phyloP scores from a whole-genome alignment of 2,797 vertebrate genomes.

The Molossus alvarezi region DNA sequence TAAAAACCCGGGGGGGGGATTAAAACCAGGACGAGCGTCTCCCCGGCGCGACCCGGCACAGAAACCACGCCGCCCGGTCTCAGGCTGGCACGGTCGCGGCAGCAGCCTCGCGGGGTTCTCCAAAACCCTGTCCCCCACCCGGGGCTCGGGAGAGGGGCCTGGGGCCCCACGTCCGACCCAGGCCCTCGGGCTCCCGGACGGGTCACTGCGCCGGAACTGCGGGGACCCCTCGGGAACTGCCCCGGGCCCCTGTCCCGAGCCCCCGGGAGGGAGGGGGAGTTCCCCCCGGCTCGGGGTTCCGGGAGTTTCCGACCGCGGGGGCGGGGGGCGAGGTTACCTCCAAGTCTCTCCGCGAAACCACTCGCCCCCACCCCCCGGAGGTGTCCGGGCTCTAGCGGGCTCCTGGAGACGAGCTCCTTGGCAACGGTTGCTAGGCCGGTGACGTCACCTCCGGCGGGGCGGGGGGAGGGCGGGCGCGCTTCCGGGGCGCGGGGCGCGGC shows the following conservation, averaged over 20 bases:
- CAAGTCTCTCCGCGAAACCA: constrained; percentile 78
- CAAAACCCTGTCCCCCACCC: not conserved
- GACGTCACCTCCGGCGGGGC: constrained; percentile 84
- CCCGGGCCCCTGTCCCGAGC: too few species aligned
- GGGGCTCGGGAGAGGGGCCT: not conserved
- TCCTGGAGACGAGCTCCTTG: constrained; percentile 75
- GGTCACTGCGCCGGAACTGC: not conserved
- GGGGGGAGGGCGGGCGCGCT: not conserved
- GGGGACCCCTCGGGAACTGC: not conserved
- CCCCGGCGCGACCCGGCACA: constrained; percentile 50
- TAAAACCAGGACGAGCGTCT: constrained; percentile 77
- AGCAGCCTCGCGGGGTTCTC: constrained; percentile 27
- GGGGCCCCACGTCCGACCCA: not conserved
- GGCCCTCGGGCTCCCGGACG: not conserved
- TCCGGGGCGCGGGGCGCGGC: not conserved
- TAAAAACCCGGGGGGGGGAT: constrained; percentile 47
- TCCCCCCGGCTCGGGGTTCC: not conserved
- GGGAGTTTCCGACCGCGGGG: constrained; percentile 65
- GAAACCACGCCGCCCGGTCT: not conserved
- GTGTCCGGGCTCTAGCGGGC: constrained; percentile 35
- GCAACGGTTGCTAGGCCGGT: constrained; percentile 86
- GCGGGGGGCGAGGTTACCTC: constrained; percentile 82
- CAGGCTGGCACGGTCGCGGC: not conserved
- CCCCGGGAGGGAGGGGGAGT: not conserved
- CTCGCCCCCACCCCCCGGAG: constrained; percentile 15